Evolutionary conservation across 2,113 vertebrate genomes (phyloP).

Genomic region (Mustela lutreola): DNA sequence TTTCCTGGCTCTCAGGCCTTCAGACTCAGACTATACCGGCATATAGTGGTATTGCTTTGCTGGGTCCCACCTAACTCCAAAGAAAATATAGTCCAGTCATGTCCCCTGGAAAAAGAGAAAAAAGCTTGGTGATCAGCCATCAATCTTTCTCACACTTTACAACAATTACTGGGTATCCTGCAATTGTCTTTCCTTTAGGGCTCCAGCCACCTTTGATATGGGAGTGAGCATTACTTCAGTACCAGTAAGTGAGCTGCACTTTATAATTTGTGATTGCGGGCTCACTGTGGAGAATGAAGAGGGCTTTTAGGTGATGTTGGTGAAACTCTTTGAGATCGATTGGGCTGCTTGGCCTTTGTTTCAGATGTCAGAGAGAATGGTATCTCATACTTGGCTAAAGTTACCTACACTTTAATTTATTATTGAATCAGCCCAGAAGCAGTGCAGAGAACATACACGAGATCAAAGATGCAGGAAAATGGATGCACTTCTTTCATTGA

Average conservation of each 20-base stretch:
- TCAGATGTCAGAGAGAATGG: background rate
- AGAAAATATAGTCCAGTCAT: background rate
- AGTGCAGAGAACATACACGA: background rate
- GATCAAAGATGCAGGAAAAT: background rate
- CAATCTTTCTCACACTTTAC: background rate
- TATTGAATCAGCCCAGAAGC: background rate
- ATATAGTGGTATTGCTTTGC: background rate
- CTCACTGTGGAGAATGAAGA: background rate
- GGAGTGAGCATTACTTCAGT: background rate
- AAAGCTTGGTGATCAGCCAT: background rate
- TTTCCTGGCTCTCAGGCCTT: background rate
- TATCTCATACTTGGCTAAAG: background rate
- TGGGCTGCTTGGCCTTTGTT: background rate
- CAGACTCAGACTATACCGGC: too few species aligned
- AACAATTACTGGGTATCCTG: background rate
- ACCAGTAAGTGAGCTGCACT: background rate
- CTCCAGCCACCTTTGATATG: background rate
- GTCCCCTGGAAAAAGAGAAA: background rate
- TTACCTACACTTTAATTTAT: background rate
- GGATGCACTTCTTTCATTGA: background rate
- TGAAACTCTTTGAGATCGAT: background rate
- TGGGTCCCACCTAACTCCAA: background rate
- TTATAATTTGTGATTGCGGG: background rate
- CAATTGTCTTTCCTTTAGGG: background rate
- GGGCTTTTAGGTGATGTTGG: background rate